Base-by-base conservation (phyloP, 2,888 invertebrate species). In the Clostera curtula region DNA sequence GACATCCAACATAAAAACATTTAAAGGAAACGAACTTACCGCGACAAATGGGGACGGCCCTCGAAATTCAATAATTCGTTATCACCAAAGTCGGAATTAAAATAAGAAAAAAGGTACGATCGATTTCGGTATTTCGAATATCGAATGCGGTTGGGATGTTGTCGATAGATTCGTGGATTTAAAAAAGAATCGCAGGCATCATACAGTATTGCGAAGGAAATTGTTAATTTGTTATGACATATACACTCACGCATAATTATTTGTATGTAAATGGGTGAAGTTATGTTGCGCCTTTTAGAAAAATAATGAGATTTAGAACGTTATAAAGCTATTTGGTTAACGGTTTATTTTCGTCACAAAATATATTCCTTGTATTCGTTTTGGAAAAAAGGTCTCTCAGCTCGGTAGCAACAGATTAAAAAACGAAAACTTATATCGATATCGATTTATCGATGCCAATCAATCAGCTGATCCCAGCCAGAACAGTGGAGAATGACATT, bases 31-130 rank as follows among this genome's bases (percentile, higher is more conserved):
- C 63, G 76, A 65, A 68, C 61, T 46, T 50, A 67, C 66, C 70
- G 61, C 66, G 66, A 66, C 68, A 63, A 70, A 75, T 75, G 67
- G 67, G 69, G 71, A 70, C 65, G 53, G 64, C 60, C 63, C 52
- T 58, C 56, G 66, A 79, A 80, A 80, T 83, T 79, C 76, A 82
- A 80, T 80, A 80, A 76, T 55, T 68, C 74, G 76, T 73, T 74
- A 79, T 72, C 75, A 76, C 75, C 71, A 72, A 72, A 66, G 65
- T 51, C 58, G 53, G 74, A 77, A 76, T 79, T 82, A 76, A 80
- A 80, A 69, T 70, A 71, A 68, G 70, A 71, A 75, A 73, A 77
- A 75, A 74, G 66, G 49, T 51, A 56, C 63, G 59, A 70, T 67
- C 70, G 70, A 72, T 73, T 72, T 63, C 62, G 65, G 56, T 65